These are phyloP conservation scores for Lepus europaeus DNA, from an alignment of 2,113 vertebrate genomes.

Conservation along the genomic window DNA sequence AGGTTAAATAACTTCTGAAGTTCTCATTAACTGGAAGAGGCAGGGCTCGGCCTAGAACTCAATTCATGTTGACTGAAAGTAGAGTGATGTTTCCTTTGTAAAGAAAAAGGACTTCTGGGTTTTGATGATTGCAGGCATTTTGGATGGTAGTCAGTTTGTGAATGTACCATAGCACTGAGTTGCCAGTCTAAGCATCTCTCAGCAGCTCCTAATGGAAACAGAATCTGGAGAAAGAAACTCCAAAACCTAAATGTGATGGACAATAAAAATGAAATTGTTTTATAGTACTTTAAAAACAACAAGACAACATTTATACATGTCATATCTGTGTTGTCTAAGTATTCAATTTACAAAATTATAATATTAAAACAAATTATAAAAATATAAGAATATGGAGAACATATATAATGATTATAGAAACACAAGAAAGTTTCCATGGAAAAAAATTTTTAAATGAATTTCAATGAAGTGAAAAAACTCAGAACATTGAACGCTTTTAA, in stretches of 20 bases:
- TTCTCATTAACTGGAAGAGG: constrained; percentile 19
- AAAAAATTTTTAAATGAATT: constrained; percentile 74
- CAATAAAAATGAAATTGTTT: constrained; percentile 48
- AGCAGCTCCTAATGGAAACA: background rate
- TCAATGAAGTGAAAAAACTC: constrained; percentile 45
- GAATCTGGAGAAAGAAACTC: constrained; percentile 23
- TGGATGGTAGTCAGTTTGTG: constrained; percentile 11
- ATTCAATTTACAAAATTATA: constrained; percentile 30
- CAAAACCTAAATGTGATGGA: background rate
- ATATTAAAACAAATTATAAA: constrained; percentile 45
- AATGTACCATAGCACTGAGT: background rate
- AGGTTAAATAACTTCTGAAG: constrained; percentile 23
- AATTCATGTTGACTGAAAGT: constrained; percentile 12
- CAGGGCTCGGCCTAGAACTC: background rate
- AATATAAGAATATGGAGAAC: constrained; percentile 37
- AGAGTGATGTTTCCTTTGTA: background rate
- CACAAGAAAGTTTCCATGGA: constrained; percentile 28
- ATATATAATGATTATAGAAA: constrained; percentile 56
- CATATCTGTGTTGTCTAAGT: background rate
- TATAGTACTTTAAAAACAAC: background rate
- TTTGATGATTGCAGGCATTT: constrained; percentile 31
- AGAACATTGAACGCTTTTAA: constrained; percentile 63
- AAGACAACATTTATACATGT: background rate
- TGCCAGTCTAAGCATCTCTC: background rate
- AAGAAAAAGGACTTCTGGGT: constrained; percentile 43